phyloP scores from a whole-genome alignment of 2,797 vertebrate genomes.

The Microhierax caerulescens region DNA sequence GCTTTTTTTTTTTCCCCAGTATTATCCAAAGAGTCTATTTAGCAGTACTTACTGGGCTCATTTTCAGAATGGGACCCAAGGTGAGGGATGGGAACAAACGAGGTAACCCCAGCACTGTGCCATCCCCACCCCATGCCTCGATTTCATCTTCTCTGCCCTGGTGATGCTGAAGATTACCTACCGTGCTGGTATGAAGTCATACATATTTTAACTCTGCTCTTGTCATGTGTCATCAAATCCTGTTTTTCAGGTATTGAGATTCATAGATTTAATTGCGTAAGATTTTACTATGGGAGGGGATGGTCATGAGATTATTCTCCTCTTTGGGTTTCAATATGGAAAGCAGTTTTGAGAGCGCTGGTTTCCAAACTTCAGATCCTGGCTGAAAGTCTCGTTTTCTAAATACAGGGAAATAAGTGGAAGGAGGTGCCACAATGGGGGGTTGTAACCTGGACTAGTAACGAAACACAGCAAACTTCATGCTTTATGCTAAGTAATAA shows the following conservation, averaged over 20 bases:
- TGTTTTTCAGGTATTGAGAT: constrained; percentile 66
- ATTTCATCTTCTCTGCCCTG: background rate
- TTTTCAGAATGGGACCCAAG: background rate
- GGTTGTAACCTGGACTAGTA: background rate
- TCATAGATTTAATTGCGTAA: constrained; percentile 4
- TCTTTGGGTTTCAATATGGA: background rate
- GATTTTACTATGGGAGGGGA: constrained; percentile 49
- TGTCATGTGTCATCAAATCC: constrained; percentile 52
- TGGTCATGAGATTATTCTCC: constrained; percentile 39
- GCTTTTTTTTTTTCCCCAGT: too few relatives aligned
- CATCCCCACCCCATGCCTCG: background rate
- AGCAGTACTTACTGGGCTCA: background rate
- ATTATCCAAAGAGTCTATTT: background rate
- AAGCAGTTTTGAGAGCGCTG: background rate
- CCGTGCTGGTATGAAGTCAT: background rate
- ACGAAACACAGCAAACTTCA: background rate
- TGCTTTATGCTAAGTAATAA: background rate
- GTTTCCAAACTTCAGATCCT: background rate
- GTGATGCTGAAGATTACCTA: background rate
- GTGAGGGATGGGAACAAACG: background rate
- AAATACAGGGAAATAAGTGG: background rate
- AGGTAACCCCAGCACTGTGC: background rate
- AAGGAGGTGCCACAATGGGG: background rate
- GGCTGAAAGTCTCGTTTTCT: background rate
- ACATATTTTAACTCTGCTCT: constrained; percentile 8